Evolutionary conservation across 2,888 invertebrate genomes (phyloP), one percentile per base, ranked within the genome.

Genomic region (Eristalis arbustorum): DNA sequence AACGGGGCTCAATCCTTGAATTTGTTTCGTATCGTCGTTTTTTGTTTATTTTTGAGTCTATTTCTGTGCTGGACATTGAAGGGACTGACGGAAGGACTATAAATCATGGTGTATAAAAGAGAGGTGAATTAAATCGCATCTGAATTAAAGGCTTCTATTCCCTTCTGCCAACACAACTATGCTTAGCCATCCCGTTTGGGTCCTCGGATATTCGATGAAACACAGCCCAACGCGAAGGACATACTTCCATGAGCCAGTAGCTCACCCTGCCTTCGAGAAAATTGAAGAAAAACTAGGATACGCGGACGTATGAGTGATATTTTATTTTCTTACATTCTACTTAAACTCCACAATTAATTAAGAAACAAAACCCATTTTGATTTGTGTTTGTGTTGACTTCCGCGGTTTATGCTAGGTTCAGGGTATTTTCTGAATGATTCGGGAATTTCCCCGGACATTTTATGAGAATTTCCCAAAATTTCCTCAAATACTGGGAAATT

Each of bases 1-100:
- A 76, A 77, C 74, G 77, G 71, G 77, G 81, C 73, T 76, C 85
- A 73, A 73, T 85, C 81, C 71, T 75, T 69, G 6, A 5, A 3
- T 31, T 31, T 31, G 31, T 0, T 0, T 31, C 28, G 28, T 28
- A 28, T 28, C 28, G 28, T 28, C 28, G 2, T 31, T 31, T 31
- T 31, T 64, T 73, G 61, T 63, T 23, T 18, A 28, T 76, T 66
- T 82, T 49, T 76, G 56, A 61, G 14, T 14, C 22, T 57, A 42
- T 31, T 69, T 57, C 31, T 68, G 76, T 13, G 37, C 57, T 69
- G 68, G 62, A 66, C 69, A 79, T 62, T 75, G 18, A 28, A 23
- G 63, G 34, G 11, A 56, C 66, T 42, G 25, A 25, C 25, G 25
- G 25, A 64, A 68, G 14, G 25, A 11, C 62, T 62, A 23, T 67